Evolutionary conservation across 2,113 vertebrate species (phyloP).

Genomic region (Myiagra hebetior): DNA sequence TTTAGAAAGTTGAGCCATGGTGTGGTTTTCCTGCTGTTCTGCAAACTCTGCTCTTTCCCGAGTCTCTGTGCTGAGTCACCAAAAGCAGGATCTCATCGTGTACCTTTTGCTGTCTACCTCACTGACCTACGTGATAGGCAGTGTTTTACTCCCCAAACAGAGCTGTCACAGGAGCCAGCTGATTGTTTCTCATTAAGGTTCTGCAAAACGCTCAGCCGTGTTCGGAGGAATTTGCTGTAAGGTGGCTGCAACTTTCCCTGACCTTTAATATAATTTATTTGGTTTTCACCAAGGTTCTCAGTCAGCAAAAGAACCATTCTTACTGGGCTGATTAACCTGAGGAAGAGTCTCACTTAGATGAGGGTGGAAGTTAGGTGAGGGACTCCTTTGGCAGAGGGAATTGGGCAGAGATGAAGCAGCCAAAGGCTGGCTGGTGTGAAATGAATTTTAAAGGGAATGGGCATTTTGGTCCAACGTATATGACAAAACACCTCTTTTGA

Average conservation of each 20-base stretch:
- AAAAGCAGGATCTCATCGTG: background rate
- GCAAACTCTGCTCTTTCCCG: background rate
- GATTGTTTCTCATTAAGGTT: constrained; percentile 11
- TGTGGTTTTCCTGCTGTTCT: background rate
- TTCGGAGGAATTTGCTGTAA: background rate
- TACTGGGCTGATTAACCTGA: background rate
- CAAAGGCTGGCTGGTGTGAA: background rate
- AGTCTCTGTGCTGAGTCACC: background rate
- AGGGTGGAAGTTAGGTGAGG: background rate
- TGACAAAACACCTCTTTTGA: background rate
- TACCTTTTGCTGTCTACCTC: constrained; percentile 1
- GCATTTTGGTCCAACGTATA: background rate
- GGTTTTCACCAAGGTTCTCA: background rate
- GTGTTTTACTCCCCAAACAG: background rate
- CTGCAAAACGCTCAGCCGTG: background rate
- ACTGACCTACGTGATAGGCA: background rate
- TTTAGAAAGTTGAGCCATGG: background rate
- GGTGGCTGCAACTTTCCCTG: background rate
- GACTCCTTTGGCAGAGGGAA: background rate
- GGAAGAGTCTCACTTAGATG: background rate
- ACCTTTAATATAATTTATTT: constrained; percentile 49
- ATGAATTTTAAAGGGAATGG: background rate
- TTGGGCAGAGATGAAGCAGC: background rate
- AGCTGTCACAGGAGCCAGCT: background rate
- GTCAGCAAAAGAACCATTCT: constrained; percentile 33